A percentile compares a stretch with the other conserved stretches of the same genome.
phyloP scores from a whole-genome alignment of 2,113 vertebrate species.

The Cebus imitator region DNA sequence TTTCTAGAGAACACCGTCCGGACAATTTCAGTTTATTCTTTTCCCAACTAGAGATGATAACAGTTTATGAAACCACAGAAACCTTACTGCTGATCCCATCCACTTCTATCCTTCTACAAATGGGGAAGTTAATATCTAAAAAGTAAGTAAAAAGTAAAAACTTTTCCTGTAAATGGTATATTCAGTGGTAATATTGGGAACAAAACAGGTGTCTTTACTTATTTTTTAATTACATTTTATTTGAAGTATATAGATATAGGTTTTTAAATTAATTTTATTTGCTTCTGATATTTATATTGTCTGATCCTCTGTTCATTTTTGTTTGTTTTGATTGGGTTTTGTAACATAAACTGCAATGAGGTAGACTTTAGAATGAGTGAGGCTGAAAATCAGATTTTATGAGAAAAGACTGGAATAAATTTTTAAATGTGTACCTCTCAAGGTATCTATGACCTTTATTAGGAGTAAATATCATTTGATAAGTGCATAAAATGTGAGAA shows the following conservation, averaged over 20 bases:
- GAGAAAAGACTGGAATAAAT: background rate
- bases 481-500: background rate
- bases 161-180: background rate
- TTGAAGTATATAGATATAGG: background rate
- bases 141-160: no score
- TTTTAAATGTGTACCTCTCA: background rate
- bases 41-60: background rate
- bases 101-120: background rate
- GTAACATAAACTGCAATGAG: background rate
- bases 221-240: background rate
- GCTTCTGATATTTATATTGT: background rate
- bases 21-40: background rate
- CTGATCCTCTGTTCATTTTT: background rate
- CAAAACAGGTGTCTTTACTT: background rate
- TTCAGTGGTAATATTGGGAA: background rate
- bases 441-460: background rate
- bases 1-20: background rate
- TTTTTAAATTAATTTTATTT: background rate
- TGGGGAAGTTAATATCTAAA: background rate
- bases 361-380: background rate
- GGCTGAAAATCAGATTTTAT: background rate
- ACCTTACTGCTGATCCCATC: background rate
- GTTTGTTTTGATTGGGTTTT: background rate
- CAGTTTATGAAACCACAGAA: background rate
- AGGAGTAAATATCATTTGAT: background rate